Evolutionary conservation across 2,113 vertebrate genomes (phyloP).

Genomic region (Dicerorhinus sumatrensis): DNA sequence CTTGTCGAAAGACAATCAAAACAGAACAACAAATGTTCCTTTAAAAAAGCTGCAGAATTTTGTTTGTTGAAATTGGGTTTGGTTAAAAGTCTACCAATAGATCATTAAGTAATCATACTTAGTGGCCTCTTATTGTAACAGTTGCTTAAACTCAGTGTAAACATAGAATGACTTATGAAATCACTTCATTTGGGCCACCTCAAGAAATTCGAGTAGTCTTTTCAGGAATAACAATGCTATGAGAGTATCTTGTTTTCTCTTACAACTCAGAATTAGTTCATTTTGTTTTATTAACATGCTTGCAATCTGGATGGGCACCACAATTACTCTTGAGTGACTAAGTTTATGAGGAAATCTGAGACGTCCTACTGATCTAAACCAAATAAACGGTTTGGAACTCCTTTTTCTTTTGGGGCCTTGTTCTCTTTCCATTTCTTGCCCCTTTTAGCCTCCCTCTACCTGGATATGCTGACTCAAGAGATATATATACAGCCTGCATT

Average conservation of each 20-base stretch:
- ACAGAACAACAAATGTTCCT: constrained; percentile 5
- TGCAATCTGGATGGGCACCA: constrained; percentile 57
- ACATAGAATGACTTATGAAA: constrained; percentile 71
- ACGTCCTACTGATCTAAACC: constrained; percentile 61
- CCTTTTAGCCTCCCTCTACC: constrained; percentile 61
- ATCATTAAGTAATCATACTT: constrained; percentile 76
- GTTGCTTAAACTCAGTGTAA: constrained; percentile 69
- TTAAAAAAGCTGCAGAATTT: neutral
- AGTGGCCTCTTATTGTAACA: constrained; percentile 63
- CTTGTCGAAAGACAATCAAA: constrained; percentile 77
- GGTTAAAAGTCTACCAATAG: constrained; percentile 60
- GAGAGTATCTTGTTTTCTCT: constrained; percentile 67
- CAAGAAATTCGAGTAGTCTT: constrained; percentile 73
- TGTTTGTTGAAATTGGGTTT: constrained; percentile 74
- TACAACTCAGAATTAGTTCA: constrained; percentile 67
- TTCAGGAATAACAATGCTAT: constrained; percentile 73
- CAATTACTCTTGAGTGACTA: constrained; percentile 69
- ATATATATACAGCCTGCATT: constrained; percentile 31
- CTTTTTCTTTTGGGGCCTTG: constrained; percentile 56
- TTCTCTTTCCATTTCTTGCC: constrained; percentile 60
- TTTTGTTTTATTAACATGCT: constrained; percentile 67
- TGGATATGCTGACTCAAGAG: constrained; percentile 60
- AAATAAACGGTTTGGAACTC: constrained; percentile 70
- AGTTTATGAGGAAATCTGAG: constrained; percentile 75
- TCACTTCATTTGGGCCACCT: constrained; percentile 70